Percentiles rank a stretch among this genome's conserved stretches.
phyloP scores from a whole-genome alignment of 2,113 vertebrate species.

The Aldabrachelys gigantea region DNA sequence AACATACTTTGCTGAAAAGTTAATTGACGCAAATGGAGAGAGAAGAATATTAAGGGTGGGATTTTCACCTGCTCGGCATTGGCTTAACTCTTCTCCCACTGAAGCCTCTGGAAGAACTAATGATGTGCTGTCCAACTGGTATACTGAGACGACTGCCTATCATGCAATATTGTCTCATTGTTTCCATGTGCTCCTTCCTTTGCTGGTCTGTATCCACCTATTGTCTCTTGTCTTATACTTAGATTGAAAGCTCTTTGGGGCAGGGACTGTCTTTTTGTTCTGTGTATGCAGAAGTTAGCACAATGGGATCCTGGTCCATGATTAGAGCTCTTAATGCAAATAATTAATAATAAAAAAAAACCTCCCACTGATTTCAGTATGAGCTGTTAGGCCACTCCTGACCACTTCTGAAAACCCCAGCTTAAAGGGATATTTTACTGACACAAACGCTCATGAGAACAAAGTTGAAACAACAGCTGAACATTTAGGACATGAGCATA shows the following conservation, averaged over 20 bases:
- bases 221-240: background rate
- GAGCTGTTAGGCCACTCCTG: background rate
- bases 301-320: background rate
- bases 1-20: background rate
- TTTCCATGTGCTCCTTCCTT: background rate
- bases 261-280: background rate
- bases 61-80: background rate
- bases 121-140: background rate
- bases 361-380: background rate
- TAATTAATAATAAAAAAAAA: background rate
- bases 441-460: background rate
- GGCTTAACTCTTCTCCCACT: background rate
- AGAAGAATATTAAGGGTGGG: rapidly evolving
- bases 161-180: background rate
- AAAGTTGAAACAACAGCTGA: background rate
- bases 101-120: background rate
- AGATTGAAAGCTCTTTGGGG: background rate
- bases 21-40: background rate
- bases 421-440: background rate
- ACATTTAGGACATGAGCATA: background rate
- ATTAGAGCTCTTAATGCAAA: background rate
- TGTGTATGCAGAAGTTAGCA: background rate
- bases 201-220: rapidly evolving
- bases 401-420: background rate
- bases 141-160: background rate